Evolutionary conservation across 2,888 invertebrate species (phyloP).

Genomic region (Apodemia zela): DNA sequence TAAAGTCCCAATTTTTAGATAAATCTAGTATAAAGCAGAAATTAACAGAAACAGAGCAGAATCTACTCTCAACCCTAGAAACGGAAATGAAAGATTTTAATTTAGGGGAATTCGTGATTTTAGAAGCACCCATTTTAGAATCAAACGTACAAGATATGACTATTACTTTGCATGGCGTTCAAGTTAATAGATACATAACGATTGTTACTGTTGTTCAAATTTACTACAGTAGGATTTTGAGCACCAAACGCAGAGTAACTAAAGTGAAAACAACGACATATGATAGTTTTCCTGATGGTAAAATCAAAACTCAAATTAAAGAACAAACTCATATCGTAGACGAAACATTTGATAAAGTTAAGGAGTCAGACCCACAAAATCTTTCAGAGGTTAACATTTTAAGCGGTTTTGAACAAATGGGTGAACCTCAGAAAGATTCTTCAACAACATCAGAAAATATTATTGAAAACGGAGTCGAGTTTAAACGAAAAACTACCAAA

Average conservation of each 20-base stretch:
- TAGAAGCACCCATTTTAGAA: neutral
- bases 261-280: slow-evolving; percentile 18
- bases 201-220: slow-evolving; percentile 18
- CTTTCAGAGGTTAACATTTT: neutral
- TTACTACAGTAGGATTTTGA: slow-evolving; percentile 17
- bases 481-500: slow-evolving; percentile 39
- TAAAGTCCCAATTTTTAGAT: neutral
- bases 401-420: slow-evolving; percentile 28
- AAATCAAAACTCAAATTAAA: slow-evolving; percentile 21
- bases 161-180: neutral
- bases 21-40: neutral
- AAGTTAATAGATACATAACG: slow-evolving; percentile 2
- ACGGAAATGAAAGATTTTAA: neutral
- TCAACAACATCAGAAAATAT: slow-evolving; percentile 34
- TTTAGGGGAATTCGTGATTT: neutral
- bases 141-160: neutral
- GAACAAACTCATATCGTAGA: slow-evolving; percentile 24
- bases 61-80: neutral
- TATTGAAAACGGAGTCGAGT: slow-evolving; percentile 35
- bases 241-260: slow-evolving; percentile 23
- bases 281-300: slow-evolving; percentile 26
- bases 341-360: slow-evolving; percentile 10
- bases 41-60: neutral
- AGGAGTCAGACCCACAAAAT: neutral
- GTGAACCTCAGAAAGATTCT: slow-evolving; percentile 32